A percentile compares a stretch with the other conserved stretches of the same genome.
Evolutionary conservation across 2,888 invertebrate species (phyloP).

Genomic region (Drosophila gaucha): DNA sequence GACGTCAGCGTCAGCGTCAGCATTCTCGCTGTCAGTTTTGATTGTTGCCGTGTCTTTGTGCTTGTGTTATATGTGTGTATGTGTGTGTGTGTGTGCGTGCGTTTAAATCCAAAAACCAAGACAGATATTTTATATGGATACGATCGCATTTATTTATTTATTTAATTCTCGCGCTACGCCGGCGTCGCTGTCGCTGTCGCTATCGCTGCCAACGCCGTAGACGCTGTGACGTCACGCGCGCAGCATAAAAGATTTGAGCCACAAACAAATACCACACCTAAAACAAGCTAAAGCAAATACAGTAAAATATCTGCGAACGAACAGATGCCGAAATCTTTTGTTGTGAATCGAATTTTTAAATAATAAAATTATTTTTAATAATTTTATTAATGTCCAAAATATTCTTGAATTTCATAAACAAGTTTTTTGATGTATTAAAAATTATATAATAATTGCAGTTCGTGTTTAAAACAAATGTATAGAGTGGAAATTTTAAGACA

Average conservation of each 20-base stretch:
- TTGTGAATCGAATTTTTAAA: too few species aligned
- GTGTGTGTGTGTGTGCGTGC: slow-evolving; percentile 19
- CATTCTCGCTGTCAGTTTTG: slow-evolving; percentile 38
- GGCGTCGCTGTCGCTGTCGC: background rate
- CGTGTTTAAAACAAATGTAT: too few species aligned
- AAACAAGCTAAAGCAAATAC: background rate
- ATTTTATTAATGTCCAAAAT: too few species aligned
- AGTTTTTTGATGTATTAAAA: too few species aligned
- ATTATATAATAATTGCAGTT: too few species aligned
- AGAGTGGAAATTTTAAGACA: too few species aligned
- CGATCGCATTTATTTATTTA: slow-evolving; percentile 58
- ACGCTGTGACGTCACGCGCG: slow-evolving; percentile 62
- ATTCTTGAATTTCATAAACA: too few species aligned
- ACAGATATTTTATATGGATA: slow-evolving; percentile 27
- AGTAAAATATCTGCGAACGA: background rate
- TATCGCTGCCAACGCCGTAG: background rate
- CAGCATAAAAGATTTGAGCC: slow-evolving; percentile 26
- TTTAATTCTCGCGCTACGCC: slow-evolving; percentile 34
- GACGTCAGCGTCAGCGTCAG: slow-evolving; percentile 9
- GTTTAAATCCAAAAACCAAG: slow-evolving; percentile 32
- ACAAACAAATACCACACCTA: slow-evolving; percentile 46
- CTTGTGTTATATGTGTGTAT: slow-evolving; percentile 18
- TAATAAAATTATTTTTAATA: too few species aligned
- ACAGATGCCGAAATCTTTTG: background rate
- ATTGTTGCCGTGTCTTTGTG: slow-evolving; percentile 39